Conservation (phyloP, 2,888 invertebrate species). For the Marasmarcha lunaedactyla region DNA sequence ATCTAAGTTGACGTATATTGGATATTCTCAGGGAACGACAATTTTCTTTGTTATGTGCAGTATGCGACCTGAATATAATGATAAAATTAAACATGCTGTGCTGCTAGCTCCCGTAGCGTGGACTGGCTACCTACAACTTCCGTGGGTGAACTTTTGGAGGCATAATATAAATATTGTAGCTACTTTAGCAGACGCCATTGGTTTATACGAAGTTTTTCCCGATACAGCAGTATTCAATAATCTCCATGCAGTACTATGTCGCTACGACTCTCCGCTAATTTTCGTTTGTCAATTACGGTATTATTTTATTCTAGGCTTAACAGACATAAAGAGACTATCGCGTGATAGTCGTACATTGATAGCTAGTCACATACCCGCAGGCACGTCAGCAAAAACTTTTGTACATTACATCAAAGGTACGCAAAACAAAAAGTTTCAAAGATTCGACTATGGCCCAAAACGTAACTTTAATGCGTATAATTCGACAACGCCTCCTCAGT, state of each 20-base stretch:
- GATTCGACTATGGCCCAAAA: slow-evolving; percentile 35
- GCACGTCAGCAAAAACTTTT: slow-evolving; percentile 39
- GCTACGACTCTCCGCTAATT: slow-evolving; percentile 23
- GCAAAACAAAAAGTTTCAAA: slow-evolving; percentile 35
- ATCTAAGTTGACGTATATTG: slow-evolving; percentile 39
- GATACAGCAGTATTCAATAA: slow-evolving; percentile 25
- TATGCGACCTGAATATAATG: slow-evolving; percentile 40
- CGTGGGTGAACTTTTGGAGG: slow-evolving; percentile 32
- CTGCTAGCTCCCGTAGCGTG: slow-evolving; percentile 49
- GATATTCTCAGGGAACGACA: slow-evolving; percentile 55
- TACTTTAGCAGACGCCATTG: slow-evolving; percentile 24
- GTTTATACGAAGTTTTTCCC: slow-evolving; percentile 39
- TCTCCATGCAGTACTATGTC: slow-evolving; percentile 36
- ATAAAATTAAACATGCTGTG: slow-evolving; percentile 43
- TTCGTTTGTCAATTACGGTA: slow-evolving; percentile 40
- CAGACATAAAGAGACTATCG: slow-evolving; percentile 31
- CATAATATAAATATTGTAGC: slow-evolving; percentile 24
- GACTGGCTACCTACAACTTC: slow-evolving; percentile 31
- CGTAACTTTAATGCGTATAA: slow-evolving; percentile 31
- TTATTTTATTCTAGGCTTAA: slow-evolving; percentile 36
- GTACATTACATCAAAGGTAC: slow-evolving; percentile 47
- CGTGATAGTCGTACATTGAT: slow-evolving; percentile 34
- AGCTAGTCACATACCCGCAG: slow-evolving; percentile 46
- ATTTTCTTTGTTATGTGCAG: slow-evolving; percentile 49
- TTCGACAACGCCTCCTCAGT: slow-evolving; percentile 31